These are phyloP conservation scores for Leptura quadrifasciata DNA, from an alignment of 2,888 invertebrate genomes.

Conservation along the genomic window DNA sequence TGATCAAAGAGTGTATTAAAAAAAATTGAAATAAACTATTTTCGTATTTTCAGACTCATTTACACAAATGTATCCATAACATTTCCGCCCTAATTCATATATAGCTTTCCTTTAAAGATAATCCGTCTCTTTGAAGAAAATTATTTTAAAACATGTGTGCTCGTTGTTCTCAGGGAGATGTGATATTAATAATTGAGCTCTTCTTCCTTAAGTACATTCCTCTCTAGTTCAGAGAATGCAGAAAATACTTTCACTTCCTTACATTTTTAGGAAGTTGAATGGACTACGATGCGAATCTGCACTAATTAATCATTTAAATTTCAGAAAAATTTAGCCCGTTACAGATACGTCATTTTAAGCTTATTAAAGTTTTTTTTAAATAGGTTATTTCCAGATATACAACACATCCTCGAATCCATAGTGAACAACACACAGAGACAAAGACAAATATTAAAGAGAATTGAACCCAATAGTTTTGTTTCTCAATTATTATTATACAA, in stretches of 20 bases:
- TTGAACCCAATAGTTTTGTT: too few relatives aligned
- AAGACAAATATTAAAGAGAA: too few relatives aligned
- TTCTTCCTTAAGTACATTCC: neutral
- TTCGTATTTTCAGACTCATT: neutral
- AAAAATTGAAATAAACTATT: neutral
- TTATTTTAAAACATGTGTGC: neutral
- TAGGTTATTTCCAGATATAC: too few relatives aligned
- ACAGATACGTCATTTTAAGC: too few relatives aligned
- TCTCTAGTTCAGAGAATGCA: neutral
- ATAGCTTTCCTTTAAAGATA: neutral
- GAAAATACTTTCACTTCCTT: neutral
- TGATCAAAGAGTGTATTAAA: neutral
- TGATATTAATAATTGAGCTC: neutral
- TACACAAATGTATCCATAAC: neutral
- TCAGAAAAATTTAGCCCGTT: too few relatives aligned
- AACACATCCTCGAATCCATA: too few relatives aligned
- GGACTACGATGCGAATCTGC: too few relatives aligned
- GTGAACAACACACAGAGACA: too few relatives aligned
- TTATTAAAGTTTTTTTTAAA: too few relatives aligned
- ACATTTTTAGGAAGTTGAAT: neutral
- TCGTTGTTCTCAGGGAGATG: neutral
- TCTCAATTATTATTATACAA: too few relatives aligned
- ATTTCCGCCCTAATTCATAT: neutral
- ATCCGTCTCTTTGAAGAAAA: neutral
- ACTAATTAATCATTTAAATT: too few relatives aligned